phyloP scores from a whole-genome alignment of 2,888 invertebrate species.

The Zygogramma bicolorata region DNA sequence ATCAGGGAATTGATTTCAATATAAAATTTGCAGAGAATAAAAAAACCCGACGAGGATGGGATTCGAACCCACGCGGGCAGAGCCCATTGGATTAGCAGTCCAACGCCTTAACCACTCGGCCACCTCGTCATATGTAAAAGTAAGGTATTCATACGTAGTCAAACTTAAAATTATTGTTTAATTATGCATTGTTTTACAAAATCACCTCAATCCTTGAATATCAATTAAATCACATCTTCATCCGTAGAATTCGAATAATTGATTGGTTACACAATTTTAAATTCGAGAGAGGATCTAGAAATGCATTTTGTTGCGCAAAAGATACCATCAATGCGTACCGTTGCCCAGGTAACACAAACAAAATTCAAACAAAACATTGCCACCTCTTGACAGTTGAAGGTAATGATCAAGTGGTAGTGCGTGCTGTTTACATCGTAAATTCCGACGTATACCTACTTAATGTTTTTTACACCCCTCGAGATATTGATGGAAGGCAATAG shows the following conservation, averaged over 20 bases:
- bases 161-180: too few relatives aligned
- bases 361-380: slow-evolving; percentile 47
- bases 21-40: slow-evolving; percentile 23
- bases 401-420: slow-evolving; percentile 42
- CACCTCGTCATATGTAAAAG: slow-evolving; percentile 69
- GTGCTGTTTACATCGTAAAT: slow-evolving; percentile 40
- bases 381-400: slow-evolving; percentile 36
- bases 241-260: too few relatives aligned
- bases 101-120: slow-evolving; percentile 77
- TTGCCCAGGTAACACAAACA: slow-evolving; percentile 41
- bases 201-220: background rate
- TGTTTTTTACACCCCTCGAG: background rate
- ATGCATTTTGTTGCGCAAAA: background rate
- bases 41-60: slow-evolving; percentile 68
- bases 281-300: background rate
- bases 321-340: background rate
- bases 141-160: too few relatives aligned
- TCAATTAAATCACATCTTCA: background rate
- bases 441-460: background rate
- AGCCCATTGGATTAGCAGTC: slow-evolving; percentile 76
- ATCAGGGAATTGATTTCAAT: background rate
- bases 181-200: too few relatives aligned
- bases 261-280: too few relatives aligned
- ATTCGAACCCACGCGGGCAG: slow-evolving; percentile 76
- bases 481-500: background rate